phyloP scores from a whole-genome alignment of 2,113 vertebrate species.

The Hyaena hyaena region DNA sequence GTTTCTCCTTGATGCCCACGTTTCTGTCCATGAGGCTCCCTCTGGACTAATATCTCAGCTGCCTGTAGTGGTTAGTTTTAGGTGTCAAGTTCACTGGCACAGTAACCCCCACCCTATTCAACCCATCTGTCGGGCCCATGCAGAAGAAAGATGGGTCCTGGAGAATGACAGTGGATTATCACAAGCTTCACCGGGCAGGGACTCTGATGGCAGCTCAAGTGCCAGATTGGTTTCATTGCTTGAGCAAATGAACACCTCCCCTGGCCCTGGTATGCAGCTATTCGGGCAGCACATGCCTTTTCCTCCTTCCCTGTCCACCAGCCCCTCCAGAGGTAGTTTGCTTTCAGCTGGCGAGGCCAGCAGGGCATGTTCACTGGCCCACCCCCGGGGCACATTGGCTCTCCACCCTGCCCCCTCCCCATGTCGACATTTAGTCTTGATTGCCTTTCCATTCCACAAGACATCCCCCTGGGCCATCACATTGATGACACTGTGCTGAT shows the following conservation, averaged over 20 bases:
- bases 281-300: background rate
- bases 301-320: background rate
- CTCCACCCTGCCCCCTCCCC: background rate
- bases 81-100: background rate
- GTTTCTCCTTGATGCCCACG: background rate
- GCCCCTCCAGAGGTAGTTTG: background rate
- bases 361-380: background rate
- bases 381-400: background rate
- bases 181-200: background rate
- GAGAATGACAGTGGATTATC: background rate
- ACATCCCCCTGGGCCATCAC: background rate
- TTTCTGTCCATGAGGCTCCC: background rate
- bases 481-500: background rate
- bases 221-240: background rate
- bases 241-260: background rate
- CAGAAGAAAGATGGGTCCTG: background rate
- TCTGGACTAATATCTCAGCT: background rate
- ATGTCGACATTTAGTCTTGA: background rate
- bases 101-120: background rate
- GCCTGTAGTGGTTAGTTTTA: background rate
- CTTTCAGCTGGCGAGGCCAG: background rate
- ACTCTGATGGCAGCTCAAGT: background rate
- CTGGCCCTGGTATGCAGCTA: background rate
- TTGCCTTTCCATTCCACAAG: background rate
- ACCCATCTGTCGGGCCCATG: background rate